These are phyloP conservation scores for Archips crataeganus DNA, from an alignment of 2,888 invertebrate species.

Conservation along the genomic window DNA sequence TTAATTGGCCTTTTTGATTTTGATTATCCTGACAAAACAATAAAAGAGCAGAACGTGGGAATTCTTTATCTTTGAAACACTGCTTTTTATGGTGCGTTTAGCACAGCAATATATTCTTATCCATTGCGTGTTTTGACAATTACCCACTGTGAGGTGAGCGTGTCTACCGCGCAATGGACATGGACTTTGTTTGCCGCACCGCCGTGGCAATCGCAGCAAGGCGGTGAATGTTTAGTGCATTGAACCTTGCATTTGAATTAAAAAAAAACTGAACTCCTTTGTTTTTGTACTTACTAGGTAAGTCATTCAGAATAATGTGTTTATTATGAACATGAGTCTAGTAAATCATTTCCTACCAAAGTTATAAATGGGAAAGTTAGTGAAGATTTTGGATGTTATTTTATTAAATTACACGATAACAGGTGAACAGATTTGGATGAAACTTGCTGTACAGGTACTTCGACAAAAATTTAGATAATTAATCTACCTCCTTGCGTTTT, in stretches of 20 bases:
- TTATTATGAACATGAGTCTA: background rate
- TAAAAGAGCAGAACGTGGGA: slow-evolving; percentile 34
- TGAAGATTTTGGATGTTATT: too few relatives aligned
- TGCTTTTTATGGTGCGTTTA: background rate
- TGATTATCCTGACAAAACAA: slow-evolving; percentile 37
- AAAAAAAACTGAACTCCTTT: background rate
- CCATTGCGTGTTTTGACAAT: background rate
- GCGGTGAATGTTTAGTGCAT: slow-evolving; percentile 1
- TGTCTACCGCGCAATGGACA: background rate
- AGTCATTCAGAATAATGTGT: background rate
- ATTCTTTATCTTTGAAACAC: slow-evolving; percentile 8
- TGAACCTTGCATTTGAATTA: background rate
- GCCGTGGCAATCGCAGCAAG: background rate
- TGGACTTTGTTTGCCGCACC: background rate
- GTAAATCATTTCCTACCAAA: background rate
- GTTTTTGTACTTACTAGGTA: background rate
- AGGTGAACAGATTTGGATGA: too few relatives aligned
- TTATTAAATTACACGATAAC: too few relatives aligned
- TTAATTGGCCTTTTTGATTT: slow-evolving; percentile 34
- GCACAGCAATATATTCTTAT: background rate
- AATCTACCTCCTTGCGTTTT: too few relatives aligned
- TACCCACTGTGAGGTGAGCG: background rate
- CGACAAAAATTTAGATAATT: too few relatives aligned
- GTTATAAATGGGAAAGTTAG: background rate
- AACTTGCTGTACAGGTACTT: too few relatives aligned